phyloP scores from a whole-genome alignment of 23 tunicate species.

The Styela plicata region DNA sequence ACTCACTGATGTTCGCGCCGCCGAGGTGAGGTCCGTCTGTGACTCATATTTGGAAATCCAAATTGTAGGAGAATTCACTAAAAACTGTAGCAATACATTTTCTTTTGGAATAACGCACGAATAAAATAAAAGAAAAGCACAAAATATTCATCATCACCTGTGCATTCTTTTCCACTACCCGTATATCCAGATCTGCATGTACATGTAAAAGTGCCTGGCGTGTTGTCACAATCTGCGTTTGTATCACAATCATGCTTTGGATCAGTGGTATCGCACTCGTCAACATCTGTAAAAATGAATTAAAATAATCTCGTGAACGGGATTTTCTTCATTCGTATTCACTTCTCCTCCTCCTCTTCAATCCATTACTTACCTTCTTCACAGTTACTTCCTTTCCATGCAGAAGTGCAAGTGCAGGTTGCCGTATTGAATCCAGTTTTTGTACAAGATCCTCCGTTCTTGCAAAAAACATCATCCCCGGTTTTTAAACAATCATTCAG shows the following conservation, averaged over 20 bases:
- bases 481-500: not conserved
- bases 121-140: no score
- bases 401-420: constrained; percentile 12
- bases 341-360: no score
- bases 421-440: constrained; percentile 22
- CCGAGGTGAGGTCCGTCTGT: no score
- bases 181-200: not conserved
- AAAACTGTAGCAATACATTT: no score
- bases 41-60: no score
- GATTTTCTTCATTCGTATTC: no score
- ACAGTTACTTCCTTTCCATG: not conserved
- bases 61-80: no score
- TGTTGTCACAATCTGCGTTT: not conserved
- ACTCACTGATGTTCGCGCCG: no score
- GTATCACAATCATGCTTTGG: not conserved
- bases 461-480: not conserved
- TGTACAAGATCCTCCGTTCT: not conserved
- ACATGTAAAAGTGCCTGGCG: not conserved
- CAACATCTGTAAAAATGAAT: not conserved
- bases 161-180: not conserved
- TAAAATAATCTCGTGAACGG: no score
- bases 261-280: not conserved
- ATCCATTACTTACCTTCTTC: constrained; percentile 19
- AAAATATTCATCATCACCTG: no score
- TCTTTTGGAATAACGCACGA: no score